Conservation (phyloP, 2,888 invertebrate species). For the Nemurella pictetii region DNA sequence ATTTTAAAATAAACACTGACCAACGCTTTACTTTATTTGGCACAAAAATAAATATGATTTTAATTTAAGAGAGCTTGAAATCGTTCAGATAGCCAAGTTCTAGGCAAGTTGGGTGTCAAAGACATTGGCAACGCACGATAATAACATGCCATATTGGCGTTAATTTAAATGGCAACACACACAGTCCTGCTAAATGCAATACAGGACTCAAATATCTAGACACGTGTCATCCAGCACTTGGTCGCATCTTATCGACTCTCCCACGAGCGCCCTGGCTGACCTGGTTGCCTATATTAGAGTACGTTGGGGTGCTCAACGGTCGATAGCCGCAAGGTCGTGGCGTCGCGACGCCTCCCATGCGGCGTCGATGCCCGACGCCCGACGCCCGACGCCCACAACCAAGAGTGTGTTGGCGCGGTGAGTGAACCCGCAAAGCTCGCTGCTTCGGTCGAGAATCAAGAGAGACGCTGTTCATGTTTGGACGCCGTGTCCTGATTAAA, state of each 20-base stretch:
- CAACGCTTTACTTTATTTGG: conserved; percentile 24
- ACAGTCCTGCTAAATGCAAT: background rate
- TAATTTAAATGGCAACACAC: background rate
- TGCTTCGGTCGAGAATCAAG: no score
- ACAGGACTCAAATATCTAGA: background rate
- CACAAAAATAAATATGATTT: conserved; percentile 26
- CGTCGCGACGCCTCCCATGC: background rate
- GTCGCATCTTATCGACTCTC: background rate
- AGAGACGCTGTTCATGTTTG: no score
- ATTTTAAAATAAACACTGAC: conserved; percentile 27
- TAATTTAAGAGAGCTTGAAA: conserved; percentile 28
- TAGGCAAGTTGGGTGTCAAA: background rate
- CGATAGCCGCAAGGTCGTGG: conserved; percentile 25
- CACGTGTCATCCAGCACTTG: background rate
- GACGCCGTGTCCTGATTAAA: no score
- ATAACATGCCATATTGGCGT: background rate
- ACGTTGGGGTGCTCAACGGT: background rate
- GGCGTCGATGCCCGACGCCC: background rate
- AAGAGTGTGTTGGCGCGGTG: background rate
- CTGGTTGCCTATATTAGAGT: conserved; percentile 23
- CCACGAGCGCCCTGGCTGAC: background rate
- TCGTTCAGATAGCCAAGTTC: background rate
- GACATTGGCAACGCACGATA: background rate
- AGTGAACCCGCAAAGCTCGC: background rate
- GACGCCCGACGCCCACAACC: conserved; percentile 9